phyloP scores from a whole-genome alignment of 2,113 vertebrate species.

The Toxotes jaculatrix region DNA sequence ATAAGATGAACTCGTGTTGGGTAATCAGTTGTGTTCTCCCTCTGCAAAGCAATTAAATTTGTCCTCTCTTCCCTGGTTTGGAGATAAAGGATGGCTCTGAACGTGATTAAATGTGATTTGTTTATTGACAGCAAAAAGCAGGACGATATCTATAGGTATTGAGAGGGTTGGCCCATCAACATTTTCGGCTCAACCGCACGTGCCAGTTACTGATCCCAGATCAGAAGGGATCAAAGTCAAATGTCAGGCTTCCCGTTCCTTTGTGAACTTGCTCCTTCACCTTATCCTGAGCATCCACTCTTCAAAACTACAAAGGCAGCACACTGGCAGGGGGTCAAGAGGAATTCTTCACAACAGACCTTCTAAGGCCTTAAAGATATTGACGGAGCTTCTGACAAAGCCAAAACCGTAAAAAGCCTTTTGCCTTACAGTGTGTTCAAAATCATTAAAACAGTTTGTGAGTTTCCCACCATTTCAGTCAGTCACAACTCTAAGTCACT shows the following conservation, averaged over 20 bases:
- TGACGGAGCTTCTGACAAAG: constrained; percentile 20
- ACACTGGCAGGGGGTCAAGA: constrained; percentile 47
- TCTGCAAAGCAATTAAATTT: neutral
- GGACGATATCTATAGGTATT: neutral
- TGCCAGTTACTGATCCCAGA: constrained; percentile 37
- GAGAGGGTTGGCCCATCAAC: neutral
- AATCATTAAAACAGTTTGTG: constrained; percentile 30
- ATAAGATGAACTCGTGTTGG: constrained; percentile 2
- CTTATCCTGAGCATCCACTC: constrained; percentile 34
- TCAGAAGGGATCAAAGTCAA: constrained; percentile 52
- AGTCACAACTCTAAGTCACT: constrained; percentile 23
- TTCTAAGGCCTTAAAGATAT: constrained; percentile 25
- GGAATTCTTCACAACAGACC: constrained; percentile 42
- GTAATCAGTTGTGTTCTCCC: neutral
- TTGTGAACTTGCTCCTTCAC: constrained; percentile 31
- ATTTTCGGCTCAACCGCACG: constrained; percentile 19
- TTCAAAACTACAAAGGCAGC: constrained; percentile 58
- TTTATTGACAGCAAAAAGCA: constrained; percentile 4
- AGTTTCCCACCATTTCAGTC: constrained; percentile 33
- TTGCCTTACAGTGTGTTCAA: constrained; percentile 33
- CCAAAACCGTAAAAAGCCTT: constrained; percentile 30
- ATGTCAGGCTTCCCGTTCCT: constrained; percentile 48
- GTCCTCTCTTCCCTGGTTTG: neutral
- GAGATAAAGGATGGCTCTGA: neutral
- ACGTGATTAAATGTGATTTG: neutral